Conservation (phyloP, 2,797 vertebrate genomes). For the Onychomys leucogaster region DNA sequence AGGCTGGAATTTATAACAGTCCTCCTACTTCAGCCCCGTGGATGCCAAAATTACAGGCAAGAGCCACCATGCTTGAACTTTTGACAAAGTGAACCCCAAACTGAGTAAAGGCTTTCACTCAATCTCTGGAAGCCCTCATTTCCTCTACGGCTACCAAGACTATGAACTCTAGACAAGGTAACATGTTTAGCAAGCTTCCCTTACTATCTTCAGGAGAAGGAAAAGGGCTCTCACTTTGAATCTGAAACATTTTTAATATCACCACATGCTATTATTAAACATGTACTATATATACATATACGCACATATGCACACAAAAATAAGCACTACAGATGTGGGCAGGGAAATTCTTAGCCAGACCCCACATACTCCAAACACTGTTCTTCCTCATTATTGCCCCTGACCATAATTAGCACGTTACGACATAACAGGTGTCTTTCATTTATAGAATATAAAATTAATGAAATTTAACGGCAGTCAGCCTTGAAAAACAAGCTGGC, state of each 20-base stretch:
- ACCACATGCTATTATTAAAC: constrained; percentile 73
- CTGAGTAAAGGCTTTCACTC: neutral
- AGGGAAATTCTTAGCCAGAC: constrained; percentile 76
- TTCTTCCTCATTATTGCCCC: constrained; percentile 83
- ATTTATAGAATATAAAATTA: constrained; percentile 86
- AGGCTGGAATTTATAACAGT: neutral
- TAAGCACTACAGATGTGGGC: constrained; percentile 80
- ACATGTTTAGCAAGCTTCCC: constrained; percentile 8
- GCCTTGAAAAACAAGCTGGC: constrained; percentile 74
- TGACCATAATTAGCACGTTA: constrained; percentile 84
- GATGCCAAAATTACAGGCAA: neutral
- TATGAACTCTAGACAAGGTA: constrained; percentile 4
- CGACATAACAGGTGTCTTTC: constrained; percentile 86
- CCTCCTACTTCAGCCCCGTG: neutral
- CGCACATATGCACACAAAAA: constrained; percentile 75
- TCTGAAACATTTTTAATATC: constrained; percentile 73
- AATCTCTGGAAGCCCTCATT: neutral
- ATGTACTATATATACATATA: constrained; percentile 59
- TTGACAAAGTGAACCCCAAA: constrained; percentile 39
- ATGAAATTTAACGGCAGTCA: constrained; percentile 80
- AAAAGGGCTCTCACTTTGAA: constrained; percentile 59
- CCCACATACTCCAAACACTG: constrained; percentile 79
- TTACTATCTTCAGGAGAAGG: constrained; percentile 42
- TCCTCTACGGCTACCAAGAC: neutral
- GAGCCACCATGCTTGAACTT: neutral